Evolutionary conservation across 1,140 invertebrate species (phyloP).

Genomic region (Stegodyphus mimosarum): DNA sequence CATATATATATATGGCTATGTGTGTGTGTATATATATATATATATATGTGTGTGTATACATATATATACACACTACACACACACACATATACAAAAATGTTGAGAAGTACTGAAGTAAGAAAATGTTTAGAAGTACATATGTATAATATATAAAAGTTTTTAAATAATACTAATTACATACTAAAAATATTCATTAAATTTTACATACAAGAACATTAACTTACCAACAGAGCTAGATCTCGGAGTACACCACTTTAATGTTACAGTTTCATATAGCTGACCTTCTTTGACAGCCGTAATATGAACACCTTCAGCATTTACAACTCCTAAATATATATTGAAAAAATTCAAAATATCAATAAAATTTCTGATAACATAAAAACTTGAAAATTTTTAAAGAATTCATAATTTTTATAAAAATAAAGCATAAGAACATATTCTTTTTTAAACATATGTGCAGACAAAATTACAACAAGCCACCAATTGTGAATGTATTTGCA

Average conservation of each 20-base stretch:
- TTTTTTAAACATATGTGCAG: no score
- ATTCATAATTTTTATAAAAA: no score
- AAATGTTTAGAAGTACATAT: not conserved
- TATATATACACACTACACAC: no score
- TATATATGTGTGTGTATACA: no score
- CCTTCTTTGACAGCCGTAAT: slow-evolving; percentile 73
- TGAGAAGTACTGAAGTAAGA: no score
- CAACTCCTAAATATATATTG: slow-evolving; percentile 63
- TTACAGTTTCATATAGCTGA: slow-evolving; percentile 80
- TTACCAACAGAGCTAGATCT: slow-evolving; percentile 79
- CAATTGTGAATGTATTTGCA: no score
- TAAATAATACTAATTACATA: not conserved
- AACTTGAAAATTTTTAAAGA: no score
- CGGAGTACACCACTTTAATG: slow-evolving; percentile 96
- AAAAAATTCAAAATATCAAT: not conserved
- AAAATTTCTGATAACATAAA: not conserved
- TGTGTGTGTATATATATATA: no score
- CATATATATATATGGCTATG: no score
- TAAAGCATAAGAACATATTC: no score
- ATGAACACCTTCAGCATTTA: slow-evolving; percentile 68
- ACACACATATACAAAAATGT: not conserved
- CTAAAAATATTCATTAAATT: not conserved
- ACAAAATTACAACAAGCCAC: no score
- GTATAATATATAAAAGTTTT: not conserved
- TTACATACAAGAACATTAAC: not conserved